Percentiles rank a stretch among this genome's conserved stretches.
Evolutionary conservation across 2,113 vertebrate species (phyloP).

Genomic region (Salminus brasiliensis): DNA sequence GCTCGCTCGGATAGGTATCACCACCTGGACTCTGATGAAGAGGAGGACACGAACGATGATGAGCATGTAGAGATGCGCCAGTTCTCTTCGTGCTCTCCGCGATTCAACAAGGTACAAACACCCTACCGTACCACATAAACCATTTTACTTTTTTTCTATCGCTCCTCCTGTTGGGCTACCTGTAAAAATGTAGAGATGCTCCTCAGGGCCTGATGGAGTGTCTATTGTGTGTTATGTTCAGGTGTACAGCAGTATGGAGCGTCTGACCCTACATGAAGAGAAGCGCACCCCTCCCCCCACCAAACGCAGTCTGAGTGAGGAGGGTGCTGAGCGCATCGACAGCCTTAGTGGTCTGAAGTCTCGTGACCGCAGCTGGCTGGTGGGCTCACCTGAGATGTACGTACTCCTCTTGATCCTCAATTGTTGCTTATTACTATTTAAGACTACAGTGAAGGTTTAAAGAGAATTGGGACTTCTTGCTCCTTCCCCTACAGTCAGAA

Average conservation of each 20-base stretch:
- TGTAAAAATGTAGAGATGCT: not conserved
- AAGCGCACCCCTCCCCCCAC: slow-evolving; percentile 86
- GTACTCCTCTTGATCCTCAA: slow-evolving; percentile 22
- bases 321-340: slow-evolving; percentile 86
- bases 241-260: slow-evolving; percentile 98
- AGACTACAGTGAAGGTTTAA: not conserved
- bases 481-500: too few relatives aligned
- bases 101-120: slow-evolving; percentile 89
- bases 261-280: slow-evolving; percentile 91
- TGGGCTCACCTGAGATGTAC: slow-evolving; percentile 96
- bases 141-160: not conserved
- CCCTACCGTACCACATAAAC: not conserved
- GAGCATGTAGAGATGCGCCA: slow-evolving; percentile 92
- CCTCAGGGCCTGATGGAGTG: not conserved
- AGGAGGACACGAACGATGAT: slow-evolving; percentile 95
- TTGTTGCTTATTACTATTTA: not conserved
- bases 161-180: not conserved
- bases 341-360: slow-evolving; percentile 83
- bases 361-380: slow-evolving; percentile 90
- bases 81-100: slow-evolving; percentile 95
- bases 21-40: slow-evolving; percentile 93
- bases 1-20: slow-evolving; percentile 93
- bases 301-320: slow-evolving; percentile 94
- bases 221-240: slow-evolving; percentile 55
- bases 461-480: not conserved